phyloP scores from a whole-genome alignment of 2,888 invertebrate genomes.

The Philereme vetulata region DNA sequence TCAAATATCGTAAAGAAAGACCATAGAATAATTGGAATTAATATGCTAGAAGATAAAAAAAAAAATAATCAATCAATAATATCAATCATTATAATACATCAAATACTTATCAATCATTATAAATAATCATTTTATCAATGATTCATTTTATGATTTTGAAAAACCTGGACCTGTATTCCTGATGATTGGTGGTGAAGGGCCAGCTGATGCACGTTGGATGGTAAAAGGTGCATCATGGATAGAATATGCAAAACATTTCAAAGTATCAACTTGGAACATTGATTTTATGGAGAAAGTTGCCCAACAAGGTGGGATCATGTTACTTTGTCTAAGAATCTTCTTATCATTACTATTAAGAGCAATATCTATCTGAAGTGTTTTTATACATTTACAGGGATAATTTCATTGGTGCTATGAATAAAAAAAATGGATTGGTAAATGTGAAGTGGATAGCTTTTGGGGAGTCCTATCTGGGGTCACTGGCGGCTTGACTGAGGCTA shows the following conservation, averaged over 20 bases:
- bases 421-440: constrained; percentile 82
- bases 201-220: constrained; percentile 94
- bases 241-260: constrained; percentile 90
- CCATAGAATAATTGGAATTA: too few relatives aligned
- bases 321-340: too few relatives aligned
- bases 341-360: too few relatives aligned
- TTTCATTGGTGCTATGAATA: constrained; percentile 90
- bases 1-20: too few relatives aligned
- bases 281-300: constrained; percentile 96
- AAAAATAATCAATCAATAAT: too few relatives aligned
- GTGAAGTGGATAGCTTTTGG: constrained; percentile 96
- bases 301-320: constrained; percentile 95
- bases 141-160: constrained; percentile 85
- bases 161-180: constrained; percentile 93
- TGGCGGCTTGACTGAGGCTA: constrained; percentile 94
- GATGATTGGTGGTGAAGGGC: constrained; percentile 97
- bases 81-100: too few relatives aligned
- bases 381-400: too few relatives aligned
- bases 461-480: constrained; percentile 97
- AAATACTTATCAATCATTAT: too few relatives aligned
- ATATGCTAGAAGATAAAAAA: too few relatives aligned
- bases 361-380: constrained; percentile 91
- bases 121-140: constrained; percentile 92
- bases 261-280: constrained; percentile 95
- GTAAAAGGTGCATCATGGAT: constrained; percentile 94